Conservation (phyloP, 2,888 invertebrate genomes). For the Venusia cambrica region DNA sequence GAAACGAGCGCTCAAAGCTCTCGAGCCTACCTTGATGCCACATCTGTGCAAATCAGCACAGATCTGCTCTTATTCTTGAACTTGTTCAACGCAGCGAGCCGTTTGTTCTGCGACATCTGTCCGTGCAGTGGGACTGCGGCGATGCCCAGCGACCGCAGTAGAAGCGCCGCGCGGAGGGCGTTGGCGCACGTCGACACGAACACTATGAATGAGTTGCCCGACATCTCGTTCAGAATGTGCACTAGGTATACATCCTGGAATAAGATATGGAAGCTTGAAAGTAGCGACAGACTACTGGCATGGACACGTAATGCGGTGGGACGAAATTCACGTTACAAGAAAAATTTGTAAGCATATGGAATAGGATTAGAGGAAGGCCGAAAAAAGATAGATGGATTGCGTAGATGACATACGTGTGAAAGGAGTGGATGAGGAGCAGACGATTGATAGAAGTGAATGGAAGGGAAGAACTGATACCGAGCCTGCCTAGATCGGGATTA, state of each 20-base stretch:
- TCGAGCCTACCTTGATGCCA: conserved; percentile 92
- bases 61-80: conserved; percentile 97
- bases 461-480: no score
- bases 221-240: conserved; percentile 95
- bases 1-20: no score
- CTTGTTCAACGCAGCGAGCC: conserved; percentile 96
- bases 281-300: no score
- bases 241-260: conserved; percentile 96
- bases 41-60: conserved; percentile 98
- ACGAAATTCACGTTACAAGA: no score
- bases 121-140: conserved; percentile 98
- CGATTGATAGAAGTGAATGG: no score
- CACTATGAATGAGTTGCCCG: conserved; percentile 97
- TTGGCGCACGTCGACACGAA: conserved; percentile 98
- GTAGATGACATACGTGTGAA: no score
- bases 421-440: no score
- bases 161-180: conserved; percentile 92
- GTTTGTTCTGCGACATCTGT: conserved; percentile 98
- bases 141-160: conserved; percentile 94
- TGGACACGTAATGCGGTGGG: no score
- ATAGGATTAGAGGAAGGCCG: no score
- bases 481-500: no score
- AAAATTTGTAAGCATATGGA: no score
- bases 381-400: no score
- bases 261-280: neutral